These are phyloP conservation scores for Troglohyphantes excavatus DNA, from an alignment of 2,888 invertebrate species.

Conservation along the genomic window DNA sequence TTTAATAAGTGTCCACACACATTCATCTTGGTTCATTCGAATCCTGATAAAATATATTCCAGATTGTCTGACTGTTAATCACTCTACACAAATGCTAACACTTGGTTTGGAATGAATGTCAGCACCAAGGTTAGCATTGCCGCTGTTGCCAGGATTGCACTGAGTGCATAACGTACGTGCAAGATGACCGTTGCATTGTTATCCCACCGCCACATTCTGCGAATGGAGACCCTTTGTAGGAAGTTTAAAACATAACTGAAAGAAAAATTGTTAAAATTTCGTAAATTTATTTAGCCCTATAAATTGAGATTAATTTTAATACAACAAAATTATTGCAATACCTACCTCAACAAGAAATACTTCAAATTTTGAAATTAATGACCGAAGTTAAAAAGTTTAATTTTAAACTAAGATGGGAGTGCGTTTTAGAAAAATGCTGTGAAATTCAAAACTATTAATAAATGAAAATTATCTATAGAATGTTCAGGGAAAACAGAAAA, in stretches of 20 bases:
- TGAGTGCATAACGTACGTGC: conserved; percentile 71
- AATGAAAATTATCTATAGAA: too few relatives aligned
- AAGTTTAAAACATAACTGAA: conserved; percentile 53
- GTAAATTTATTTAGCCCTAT: background rate
- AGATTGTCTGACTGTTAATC: conserved; percentile 2
- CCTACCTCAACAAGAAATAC: too few relatives aligned
- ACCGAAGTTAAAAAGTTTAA: too few relatives aligned
- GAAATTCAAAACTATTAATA: too few relatives aligned
- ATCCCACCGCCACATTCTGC: conserved; percentile 65
- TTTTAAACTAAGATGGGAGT: too few relatives aligned
- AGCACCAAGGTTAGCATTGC: conserved; percentile 76
- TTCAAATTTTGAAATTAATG: too few relatives aligned
- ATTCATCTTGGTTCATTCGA: background rate
- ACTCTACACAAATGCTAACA: conserved; percentile 81
- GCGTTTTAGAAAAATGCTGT: too few relatives aligned
- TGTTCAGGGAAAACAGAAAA: too few relatives aligned
- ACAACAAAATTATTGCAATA: too few relatives aligned
- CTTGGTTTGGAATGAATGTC: conserved; percentile 73
- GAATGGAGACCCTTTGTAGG: conserved; percentile 43
- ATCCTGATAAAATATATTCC: background rate
- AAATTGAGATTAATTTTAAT: too few relatives aligned
- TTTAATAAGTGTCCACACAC: background rate
- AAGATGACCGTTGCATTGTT: conserved; percentile 54
- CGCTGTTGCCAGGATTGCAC: conserved; percentile 73
- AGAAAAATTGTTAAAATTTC: background rate